Percentiles rank a stretch among this genome's conserved stretches.
These are phyloP conservation scores for Peromyscus eremicus DNA, from an alignment of 2,797 vertebrate species.

Conservation along the genomic window DNA sequence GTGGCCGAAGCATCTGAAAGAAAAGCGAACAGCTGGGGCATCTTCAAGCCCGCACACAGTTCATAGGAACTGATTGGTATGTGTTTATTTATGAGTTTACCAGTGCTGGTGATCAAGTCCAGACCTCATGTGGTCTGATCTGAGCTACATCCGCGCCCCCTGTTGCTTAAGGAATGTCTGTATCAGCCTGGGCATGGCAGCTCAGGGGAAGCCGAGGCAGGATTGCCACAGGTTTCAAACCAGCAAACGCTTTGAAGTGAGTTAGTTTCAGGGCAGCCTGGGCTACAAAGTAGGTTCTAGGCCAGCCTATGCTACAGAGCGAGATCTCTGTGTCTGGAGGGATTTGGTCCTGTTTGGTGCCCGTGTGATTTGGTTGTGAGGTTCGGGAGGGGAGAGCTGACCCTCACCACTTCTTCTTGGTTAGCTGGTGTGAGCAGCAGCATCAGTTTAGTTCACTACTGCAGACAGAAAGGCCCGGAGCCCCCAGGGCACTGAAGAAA, in stretches of 20 bases:
- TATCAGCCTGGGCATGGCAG: neutral
- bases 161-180: neutral
- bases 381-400: neutral
- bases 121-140: neutral
- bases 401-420: neutral
- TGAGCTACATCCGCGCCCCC: neutral
- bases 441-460: neutral
- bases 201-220: neutral
- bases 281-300: neutral
- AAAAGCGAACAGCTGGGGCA: neutral
- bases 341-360: neutral
- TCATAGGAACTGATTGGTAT: neutral
- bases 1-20: neutral
- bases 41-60: neutral
- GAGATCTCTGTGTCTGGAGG: neutral
- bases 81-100: neutral
- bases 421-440: neutral
- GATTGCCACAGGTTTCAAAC: neutral
- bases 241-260: neutral
- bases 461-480: neutral
- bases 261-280: neutral
- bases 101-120: neutral
- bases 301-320: neutral
- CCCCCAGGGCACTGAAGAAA: neutral
- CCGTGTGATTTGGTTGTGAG: neutral